Evolutionary conservation across 53 echinoderm and acorn worm species (phyloP).

Genomic region (Astropecten irregularis): DNA sequence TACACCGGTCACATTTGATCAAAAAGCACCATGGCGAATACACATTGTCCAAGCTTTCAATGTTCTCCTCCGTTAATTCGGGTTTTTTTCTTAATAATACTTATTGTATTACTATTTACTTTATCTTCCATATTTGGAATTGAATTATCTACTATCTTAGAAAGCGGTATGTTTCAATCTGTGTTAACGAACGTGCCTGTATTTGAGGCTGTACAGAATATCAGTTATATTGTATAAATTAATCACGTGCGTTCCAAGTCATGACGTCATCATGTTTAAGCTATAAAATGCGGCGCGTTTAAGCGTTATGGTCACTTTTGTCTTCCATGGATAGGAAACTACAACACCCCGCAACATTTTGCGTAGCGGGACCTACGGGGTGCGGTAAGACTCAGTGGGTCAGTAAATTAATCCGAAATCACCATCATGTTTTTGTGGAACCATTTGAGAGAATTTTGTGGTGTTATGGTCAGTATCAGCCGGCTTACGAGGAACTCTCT

Average conservation of each 20-base stretch:
- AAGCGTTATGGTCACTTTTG: not conserved
- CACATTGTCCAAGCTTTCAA: not conserved
- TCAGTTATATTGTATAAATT: not conserved
- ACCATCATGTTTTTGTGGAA: slow-evolving; percentile 44
- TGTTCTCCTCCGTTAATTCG: not conserved
- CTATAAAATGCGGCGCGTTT: not conserved
- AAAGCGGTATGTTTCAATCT: not conserved
- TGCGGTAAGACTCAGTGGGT: slow-evolving; percentile 62
- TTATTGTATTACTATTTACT: not conserved
- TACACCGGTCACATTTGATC: not conserved
- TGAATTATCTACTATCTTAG: not conserved
- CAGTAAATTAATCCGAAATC: slow-evolving; percentile 41
- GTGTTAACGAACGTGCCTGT: not conserved
- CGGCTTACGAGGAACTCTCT: slow-evolving; percentile 41
- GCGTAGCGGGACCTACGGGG: slow-evolving; percentile 52
- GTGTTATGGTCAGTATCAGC: slow-evolving; percentile 62
- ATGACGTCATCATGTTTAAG: not conserved
- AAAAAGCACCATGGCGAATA: not conserved
- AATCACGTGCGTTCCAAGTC: not conserved
- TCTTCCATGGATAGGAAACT: slow-evolving; percentile 5
- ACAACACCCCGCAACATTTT: slow-evolving; percentile 41
- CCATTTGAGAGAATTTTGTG: slow-evolving; percentile 54
- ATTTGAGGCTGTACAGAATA: not conserved
- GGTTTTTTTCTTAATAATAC: not conserved
- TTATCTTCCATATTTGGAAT: not conserved